Evolutionary conservation across 2,113 vertebrate genomes (phyloP), one percentile per base, ranked within the genome.

Genomic region (Astur gentilis): DNA sequence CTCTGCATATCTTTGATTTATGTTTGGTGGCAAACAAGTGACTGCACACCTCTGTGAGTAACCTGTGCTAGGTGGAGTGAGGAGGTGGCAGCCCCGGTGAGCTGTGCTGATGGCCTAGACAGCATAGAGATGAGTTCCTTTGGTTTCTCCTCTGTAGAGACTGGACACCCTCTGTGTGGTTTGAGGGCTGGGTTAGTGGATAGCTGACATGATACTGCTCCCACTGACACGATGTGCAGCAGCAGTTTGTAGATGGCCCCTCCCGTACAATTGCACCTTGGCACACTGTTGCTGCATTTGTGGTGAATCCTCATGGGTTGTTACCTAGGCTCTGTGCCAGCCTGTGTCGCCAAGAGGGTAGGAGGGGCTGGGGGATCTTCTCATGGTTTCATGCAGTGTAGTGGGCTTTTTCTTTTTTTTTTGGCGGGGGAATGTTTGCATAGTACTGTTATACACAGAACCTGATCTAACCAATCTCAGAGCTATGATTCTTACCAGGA

Each of bases 181-280:
- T 5, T 34, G 19, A 32, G 44, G 26, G 23, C 55, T 14, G 62
- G 29, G 42, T 25, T 14, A 10, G 27, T 5, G n/a, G 31, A 7
- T 11, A 11, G 54, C 45, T 40, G 71, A 3, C 11, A 1, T 2
- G 34, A 4, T 15, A 3, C 44, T 10, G 64, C 32, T 38, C 7
- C 20, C 12, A 12, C 60, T 6, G 42, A 8, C 5, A 8, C 2
- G 82, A 26, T 9, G 26, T 12, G 22, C 38, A 38, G 57, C 65
- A 7, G 38, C 22, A 12, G 42, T 50, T 49, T 52, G 73, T 44
- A 11, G n/a, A 3, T 27, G 17, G 38, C 29, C 36, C 19, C 54
- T n/a, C 40, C 40, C 0, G 13, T 17, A 4, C 54, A 4, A 1
- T 11, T 27, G 40, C 10, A 1, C 17, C 26, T n/a, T 27, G 70